Evolutionary conservation across 2,888 invertebrate genomes (phyloP).

Genomic region (Lottia gigantea): DNA sequence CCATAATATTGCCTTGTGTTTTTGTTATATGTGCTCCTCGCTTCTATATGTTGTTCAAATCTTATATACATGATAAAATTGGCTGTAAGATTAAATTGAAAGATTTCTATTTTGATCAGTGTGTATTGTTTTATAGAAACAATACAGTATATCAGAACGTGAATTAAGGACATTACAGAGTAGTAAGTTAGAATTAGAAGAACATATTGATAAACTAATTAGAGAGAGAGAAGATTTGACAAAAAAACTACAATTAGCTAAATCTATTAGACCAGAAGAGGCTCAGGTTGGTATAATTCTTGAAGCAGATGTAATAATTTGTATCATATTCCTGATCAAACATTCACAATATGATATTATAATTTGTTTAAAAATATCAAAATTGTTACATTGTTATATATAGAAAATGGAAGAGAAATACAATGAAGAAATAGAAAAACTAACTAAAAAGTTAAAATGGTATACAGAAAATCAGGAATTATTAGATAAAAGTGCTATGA

Average conservation of each 20-base stretch:
- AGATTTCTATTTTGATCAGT: background rate
- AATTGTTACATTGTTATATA: too few relatives aligned
- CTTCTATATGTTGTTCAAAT: too few relatives aligned
- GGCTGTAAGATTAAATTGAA: too few relatives aligned
- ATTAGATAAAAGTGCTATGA: slow-evolving; percentile 57
- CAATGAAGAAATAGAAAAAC: slow-evolving; percentile 47
- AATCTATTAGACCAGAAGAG: slow-evolving; percentile 48
- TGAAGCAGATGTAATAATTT: too few relatives aligned
- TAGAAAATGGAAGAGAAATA: slow-evolving; percentile 52
- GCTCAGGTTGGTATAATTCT: slow-evolving; percentile 38
- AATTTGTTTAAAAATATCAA: too few relatives aligned
- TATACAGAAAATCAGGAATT: slow-evolving; percentile 66
- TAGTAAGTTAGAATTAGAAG: slow-evolving; percentile 50
- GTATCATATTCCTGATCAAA: too few relatives aligned
- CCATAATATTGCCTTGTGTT: too few relatives aligned
- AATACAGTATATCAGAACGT: slow-evolving; percentile 41
- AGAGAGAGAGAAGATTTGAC: slow-evolving; percentile 50
- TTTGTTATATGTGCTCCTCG: too few relatives aligned
- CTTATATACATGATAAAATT: too few relatives aligned
- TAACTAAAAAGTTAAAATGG: slow-evolving; percentile 62
- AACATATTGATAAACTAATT: slow-evolving; percentile 53
- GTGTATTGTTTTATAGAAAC: slow-evolving; percentile 36
- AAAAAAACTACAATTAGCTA: slow-evolving; percentile 43
- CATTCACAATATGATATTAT: too few relatives aligned
- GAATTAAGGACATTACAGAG: slow-evolving; percentile 50